Evolutionary conservation across 2,888 invertebrate genomes (phyloP).

Genomic region (Linnaemya vulpina): DNA sequence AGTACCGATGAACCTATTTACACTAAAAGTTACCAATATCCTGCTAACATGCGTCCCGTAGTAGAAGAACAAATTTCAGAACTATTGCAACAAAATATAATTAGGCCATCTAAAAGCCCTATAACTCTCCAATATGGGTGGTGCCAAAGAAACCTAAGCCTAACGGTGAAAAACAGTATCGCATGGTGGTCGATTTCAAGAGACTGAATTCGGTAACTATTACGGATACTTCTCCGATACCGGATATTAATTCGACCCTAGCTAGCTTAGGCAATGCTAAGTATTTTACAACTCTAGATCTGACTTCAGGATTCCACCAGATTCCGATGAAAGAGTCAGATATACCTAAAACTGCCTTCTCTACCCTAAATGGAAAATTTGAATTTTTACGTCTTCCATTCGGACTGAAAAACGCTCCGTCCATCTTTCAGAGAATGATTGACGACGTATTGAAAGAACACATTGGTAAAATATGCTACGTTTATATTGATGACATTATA

Average conservation of each 20-base stretch:
- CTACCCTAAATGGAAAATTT: too few relatives aligned
- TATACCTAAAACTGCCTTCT: too few relatives aligned
- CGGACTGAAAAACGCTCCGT: too few relatives aligned
- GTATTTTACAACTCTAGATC: background rate
- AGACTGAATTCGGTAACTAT: too few relatives aligned
- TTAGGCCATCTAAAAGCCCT: constrained; percentile 73
- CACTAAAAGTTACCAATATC: constrained; percentile 79
- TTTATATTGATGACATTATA: background rate
- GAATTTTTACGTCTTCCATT: too few relatives aligned
- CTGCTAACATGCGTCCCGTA: constrained; percentile 76
- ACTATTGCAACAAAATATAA: constrained; percentile 76
- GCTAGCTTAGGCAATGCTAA: too few relatives aligned
- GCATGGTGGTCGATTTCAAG: background rate
- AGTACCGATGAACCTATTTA: constrained; percentile 75
- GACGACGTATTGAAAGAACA: too few relatives aligned
- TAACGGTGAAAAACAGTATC: background rate
- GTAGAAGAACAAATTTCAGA: constrained; percentile 77
- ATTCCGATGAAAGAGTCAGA: too few relatives aligned
- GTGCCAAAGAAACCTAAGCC: too few relatives aligned
- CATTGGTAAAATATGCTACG: background rate
- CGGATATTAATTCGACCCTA: too few relatives aligned
- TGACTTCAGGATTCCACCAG: background rate
- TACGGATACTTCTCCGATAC: too few relatives aligned
- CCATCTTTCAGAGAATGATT: too few relatives aligned
- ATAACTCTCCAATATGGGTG: background rate